A percentile compares a stretch with the other conserved stretches of the same genome.
phyloP scores from a whole-genome alignment of 2,888 invertebrate species.

The Dascillus cervinus region DNA sequence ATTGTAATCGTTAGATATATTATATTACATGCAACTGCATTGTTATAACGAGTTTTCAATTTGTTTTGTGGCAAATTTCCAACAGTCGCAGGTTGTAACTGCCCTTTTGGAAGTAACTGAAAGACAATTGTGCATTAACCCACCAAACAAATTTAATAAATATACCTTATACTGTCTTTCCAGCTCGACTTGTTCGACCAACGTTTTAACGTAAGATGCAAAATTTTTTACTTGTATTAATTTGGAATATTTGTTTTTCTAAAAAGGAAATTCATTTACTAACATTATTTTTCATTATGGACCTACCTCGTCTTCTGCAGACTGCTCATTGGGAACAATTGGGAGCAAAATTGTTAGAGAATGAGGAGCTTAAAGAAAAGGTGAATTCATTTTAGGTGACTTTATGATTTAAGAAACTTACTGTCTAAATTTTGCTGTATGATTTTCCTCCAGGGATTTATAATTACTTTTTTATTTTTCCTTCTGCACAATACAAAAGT shows the following conservation, averaged over 20 bases:
- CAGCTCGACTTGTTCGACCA: constrained; percentile 31
- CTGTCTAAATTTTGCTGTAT: neutral
- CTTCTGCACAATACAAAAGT: too few relatives aligned
- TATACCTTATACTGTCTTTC: constrained; percentile 34
- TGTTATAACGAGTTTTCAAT: constrained; percentile 43
- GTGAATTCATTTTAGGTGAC: neutral
- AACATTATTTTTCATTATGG: too few relatives aligned
- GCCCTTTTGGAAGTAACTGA: constrained; percentile 39
- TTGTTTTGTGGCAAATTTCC: constrained; percentile 39
- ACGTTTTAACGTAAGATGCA: constrained; percentile 35
- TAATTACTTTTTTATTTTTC: neutral
- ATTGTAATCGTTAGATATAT: too few relatives aligned
- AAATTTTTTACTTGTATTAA: constrained; percentile 34
- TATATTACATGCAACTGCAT: constrained; percentile 45
- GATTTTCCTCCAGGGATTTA: neutral
- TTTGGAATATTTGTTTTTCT: constrained; percentile 13
- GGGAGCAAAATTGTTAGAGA: too few relatives aligned
- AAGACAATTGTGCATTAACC: too few relatives aligned
- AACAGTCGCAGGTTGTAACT: constrained; percentile 36
- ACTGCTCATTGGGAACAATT: too few relatives aligned
- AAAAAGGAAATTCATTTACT: too few relatives aligned
- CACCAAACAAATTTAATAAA: too few relatives aligned
- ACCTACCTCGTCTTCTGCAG: too few relatives aligned
- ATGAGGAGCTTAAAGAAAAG: too few relatives aligned
- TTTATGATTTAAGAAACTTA: neutral